Conservation (phyloP, 2,888 invertebrate genomes). For the Agelastica alni region DNA sequence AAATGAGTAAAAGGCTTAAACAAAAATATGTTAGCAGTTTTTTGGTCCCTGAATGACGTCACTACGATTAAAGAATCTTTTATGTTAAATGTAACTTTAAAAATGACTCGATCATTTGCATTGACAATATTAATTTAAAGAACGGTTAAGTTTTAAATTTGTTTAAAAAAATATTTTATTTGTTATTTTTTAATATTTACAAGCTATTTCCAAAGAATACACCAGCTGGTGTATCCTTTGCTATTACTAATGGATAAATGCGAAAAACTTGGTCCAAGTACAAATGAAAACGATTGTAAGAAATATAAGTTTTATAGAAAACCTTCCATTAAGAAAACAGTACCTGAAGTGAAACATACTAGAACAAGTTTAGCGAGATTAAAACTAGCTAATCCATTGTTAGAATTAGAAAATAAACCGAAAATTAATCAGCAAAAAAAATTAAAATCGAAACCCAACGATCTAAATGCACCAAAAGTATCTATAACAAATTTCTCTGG, state of each 20-base stretch:
- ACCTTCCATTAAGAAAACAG: slow-evolving; percentile 35
- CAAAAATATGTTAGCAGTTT: no score
- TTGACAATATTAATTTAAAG: no score
- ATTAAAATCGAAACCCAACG: background rate
- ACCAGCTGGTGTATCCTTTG: no score
- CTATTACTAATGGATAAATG: slow-evolving; percentile 16
- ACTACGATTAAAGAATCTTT: no score
- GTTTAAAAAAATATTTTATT: no score
- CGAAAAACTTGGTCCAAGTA: background rate
- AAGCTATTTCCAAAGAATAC: no score
- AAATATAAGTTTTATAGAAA: slow-evolving; percentile 34
- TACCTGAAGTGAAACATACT: slow-evolving; percentile 45
- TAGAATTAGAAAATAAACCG: slow-evolving; percentile 35
- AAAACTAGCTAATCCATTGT: slow-evolving; percentile 43
- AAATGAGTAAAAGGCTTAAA: no score
- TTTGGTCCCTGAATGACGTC: no score
- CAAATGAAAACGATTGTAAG: slow-evolving; percentile 22
- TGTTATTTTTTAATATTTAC: no score
- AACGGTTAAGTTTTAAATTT: no score
- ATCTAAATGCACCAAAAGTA: slow-evolving; percentile 5
- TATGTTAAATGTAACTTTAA: no score
- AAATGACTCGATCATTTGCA: no score
- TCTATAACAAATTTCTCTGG: slow-evolving; percentile 6
- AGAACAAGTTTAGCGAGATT: slow-evolving; percentile 45
- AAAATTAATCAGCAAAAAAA: slow-evolving; percentile 23